phyloP scores from a whole-genome alignment of 2,797 vertebrate species.

The Poeciliopsis infans region DNA sequence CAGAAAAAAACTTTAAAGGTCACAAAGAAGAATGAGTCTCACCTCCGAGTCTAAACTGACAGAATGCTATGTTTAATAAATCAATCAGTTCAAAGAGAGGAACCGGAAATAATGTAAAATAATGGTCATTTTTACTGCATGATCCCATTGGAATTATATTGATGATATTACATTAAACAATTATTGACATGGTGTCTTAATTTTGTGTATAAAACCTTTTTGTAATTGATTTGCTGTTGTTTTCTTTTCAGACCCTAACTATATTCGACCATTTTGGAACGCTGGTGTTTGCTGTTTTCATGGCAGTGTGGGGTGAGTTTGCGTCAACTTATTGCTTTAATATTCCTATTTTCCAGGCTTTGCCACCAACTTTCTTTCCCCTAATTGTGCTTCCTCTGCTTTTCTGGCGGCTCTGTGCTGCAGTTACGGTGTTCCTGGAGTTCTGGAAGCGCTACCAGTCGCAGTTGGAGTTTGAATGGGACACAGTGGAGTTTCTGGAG shows the following conservation, averaged over 20 bases:
- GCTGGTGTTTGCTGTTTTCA: conserved; percentile 93
- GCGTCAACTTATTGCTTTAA: background rate
- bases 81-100: background rate
- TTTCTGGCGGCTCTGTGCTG: conserved; percentile 18
- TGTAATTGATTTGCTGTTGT: background rate
- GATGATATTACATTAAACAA: background rate
- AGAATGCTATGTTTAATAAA: background rate
- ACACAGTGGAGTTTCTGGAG: conserved; percentile 91
- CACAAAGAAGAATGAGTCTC: background rate
- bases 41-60: background rate
- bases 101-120: background rate
- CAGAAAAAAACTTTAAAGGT: background rate
- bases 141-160: background rate
- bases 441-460: conserved; percentile 95
- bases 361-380: background rate
- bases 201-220: background rate
- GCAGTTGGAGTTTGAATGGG: conserved; percentile 92
- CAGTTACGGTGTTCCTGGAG: conserved; percentile 93
- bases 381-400: background rate
- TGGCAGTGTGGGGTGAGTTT: conserved; percentile 94
- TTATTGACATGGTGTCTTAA: background rate
- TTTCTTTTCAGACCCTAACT: conserved; percentile 87
- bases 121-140: background rate
- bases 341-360: background rate
- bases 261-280: conserved; percentile 97